These are phyloP conservation scores for Neodiprion pinetum DNA, from an alignment of 1,140 invertebrate species.

Conservation along the genomic window DNA sequence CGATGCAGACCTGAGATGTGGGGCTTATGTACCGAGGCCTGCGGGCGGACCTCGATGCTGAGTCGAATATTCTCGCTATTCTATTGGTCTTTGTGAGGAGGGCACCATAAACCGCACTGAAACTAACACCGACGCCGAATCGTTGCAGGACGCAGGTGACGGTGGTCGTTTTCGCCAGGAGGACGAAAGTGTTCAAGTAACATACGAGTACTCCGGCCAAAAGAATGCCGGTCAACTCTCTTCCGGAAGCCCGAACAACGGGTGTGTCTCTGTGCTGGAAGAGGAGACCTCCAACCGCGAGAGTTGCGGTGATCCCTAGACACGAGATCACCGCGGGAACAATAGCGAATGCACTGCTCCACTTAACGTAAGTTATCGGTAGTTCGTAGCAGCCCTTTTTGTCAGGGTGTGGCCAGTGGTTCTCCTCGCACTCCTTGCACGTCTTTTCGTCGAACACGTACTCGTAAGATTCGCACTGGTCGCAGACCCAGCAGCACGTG, in stretches of 20 bases:
- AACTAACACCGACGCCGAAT: constrained; percentile 75
- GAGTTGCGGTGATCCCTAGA: constrained; percentile 73
- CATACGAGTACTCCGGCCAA: constrained; percentile 70
- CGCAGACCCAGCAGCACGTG: constrained; percentile 82
- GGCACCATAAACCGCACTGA: constrained; percentile 78
- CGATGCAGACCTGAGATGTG: constrained; percentile 76
- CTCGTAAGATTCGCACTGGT: constrained; percentile 72
- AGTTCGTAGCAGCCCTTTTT: constrained; percentile 68
- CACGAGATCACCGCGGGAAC: constrained; percentile 70
- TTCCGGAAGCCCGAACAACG: constrained; percentile 81
- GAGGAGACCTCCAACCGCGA: constrained; percentile 70
- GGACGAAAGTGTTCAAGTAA: constrained; percentile 70
- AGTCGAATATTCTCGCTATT: constrained; percentile 78
- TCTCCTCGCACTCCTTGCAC: constrained; percentile 69
- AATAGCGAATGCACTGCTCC: constrained; percentile 72
- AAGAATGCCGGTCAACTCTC: constrained; percentile 83
- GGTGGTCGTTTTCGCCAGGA: constrained; percentile 68
- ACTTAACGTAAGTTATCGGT: constrained; percentile 63
- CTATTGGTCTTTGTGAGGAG: constrained; percentile 82
- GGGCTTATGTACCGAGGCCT: constrained; percentile 78
- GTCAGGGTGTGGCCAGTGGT: constrained; percentile 68
- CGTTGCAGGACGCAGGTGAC: constrained; percentile 70
- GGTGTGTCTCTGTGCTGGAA: constrained; percentile 79
- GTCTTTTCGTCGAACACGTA: constrained; percentile 74
- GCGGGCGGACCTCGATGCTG: constrained; percentile 71